A percentile compares a stretch with the other conserved stretches of the same genome.
Conservation (phyloP, 2,888 invertebrate genomes). For the Acanthococcus lagerstroemiae region DNA sequence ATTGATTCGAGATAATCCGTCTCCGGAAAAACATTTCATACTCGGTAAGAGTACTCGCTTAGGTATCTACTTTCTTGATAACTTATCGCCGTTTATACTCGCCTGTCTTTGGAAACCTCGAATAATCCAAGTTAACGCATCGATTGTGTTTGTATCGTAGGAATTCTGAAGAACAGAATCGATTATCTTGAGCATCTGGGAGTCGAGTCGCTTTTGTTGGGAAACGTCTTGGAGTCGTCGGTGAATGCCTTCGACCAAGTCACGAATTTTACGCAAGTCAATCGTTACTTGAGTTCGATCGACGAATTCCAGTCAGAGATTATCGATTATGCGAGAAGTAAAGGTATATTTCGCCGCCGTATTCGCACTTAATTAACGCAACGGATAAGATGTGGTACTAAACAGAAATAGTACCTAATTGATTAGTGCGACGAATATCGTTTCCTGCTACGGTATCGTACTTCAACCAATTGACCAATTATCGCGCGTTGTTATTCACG, state of each 20-base stretch:
- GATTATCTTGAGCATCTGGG: constrained; percentile 46
- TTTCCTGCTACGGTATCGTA: no score
- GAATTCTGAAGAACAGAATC: background rate
- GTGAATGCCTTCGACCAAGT: constrained; percentile 39
- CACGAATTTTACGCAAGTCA: constrained; percentile 45
- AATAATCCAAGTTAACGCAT: no score
- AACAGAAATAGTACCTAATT: no score
- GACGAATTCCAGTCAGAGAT: constrained; percentile 45
- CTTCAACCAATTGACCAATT: no score
- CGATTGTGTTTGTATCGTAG: background rate
- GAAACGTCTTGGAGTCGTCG: constrained; percentile 46
- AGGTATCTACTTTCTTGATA: background rate
- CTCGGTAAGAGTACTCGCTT: constrained; percentile 5
- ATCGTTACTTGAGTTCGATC: constrained; percentile 45
- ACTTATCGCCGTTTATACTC: constrained; percentile 1
- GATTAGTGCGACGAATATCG: no score
- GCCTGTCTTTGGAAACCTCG: no score
- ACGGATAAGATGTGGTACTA: no score
- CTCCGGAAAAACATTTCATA: background rate
- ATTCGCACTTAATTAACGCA: background rate
- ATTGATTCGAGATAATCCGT: constrained; percentile 36
- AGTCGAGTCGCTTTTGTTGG: constrained; percentile 57
- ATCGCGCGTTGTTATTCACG: no score
- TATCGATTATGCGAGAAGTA: constrained; percentile 45
- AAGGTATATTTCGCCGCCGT: constrained; percentile 40